Base-by-base conservation (phyloP, 2,888 invertebrate genomes). In the Eristalis tenax region DNA sequence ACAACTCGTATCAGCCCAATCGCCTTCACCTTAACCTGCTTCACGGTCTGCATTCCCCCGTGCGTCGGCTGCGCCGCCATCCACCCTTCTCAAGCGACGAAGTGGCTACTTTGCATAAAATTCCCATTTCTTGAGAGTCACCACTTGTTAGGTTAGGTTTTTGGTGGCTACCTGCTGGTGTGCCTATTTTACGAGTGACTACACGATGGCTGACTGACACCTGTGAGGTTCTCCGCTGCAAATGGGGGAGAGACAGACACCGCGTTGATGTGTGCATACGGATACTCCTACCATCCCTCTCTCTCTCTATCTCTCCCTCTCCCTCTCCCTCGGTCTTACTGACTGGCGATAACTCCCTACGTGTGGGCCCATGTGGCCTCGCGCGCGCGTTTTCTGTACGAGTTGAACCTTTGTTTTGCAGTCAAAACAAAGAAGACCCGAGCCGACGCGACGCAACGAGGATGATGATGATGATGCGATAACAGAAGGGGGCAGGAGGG, bases 101-200 rank as follows among this genome's bases (percentile, higher is more conserved):
- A 11, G 65, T 26, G 59, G 65, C 70, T 71, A 28, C 59, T 82
- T 76, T 82, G 70, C 75, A 76, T 82, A 76, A 82, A 71, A 70
- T 70, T 70, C 59, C 32, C 70, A 82, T 76, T 75, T 65, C 82
- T 40, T 65, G 22, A 70, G 76, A 66, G 26, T 61, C 63, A 81
- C 80, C 63, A 81, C 80, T 74, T 75, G 74, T 81, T 59, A 22
- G 35, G 50, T 35, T 50, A 35, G 28, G 66, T 70, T 69, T 66
- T 76, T 32, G 66, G 50, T 35, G 66, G 50, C 61, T 77, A 66
- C 77, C 78, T 83, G 78, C 69, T 70, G 82, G 71, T 77, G 74
- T 18, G 70, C 70, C 65, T 50, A 73, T 83, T 77, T 64, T 50
- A 77, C 50, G 23, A 76, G 28, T 23, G 43, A 69, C 43, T 35